Percentiles rank a stretch among this genome's conserved stretches.
phyloP scores from a whole-genome alignment of 2,888 invertebrate species.

The Noctuana brunneofusca region DNA sequence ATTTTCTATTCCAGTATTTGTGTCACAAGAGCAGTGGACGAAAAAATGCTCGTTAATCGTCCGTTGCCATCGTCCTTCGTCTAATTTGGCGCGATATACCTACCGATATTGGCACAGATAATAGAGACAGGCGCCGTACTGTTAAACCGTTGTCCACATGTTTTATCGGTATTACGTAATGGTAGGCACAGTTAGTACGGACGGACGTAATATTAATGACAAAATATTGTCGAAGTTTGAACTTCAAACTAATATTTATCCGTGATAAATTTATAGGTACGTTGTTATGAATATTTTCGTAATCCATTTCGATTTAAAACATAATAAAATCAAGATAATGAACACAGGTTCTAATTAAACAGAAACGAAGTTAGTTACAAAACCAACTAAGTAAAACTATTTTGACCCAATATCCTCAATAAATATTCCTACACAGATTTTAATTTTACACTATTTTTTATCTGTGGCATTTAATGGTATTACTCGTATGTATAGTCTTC shows the following conservation, averaged over 20 bases:
- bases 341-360: too few relatives aligned
- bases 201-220: background rate
- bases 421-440: too few relatives aligned
- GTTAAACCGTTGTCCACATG: slow-evolving; percentile 5
- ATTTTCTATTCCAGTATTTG: slow-evolving; percentile 36
- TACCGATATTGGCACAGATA: slow-evolving; percentile 35
- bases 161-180: slow-evolving; percentile 30
- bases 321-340: too few relatives aligned
- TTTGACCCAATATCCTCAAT: too few relatives aligned
- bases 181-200: background rate
- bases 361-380: too few relatives aligned
- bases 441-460: background rate
- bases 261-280: too few relatives aligned
- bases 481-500: background rate
- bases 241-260: too few relatives aligned
- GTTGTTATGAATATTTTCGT: too few relatives aligned
- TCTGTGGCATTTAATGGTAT: background rate
- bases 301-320: too few relatives aligned
- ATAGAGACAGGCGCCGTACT: slow-evolving; percentile 28
- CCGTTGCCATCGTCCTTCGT: slow-evolving; percentile 36
- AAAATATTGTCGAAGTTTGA: too few relatives aligned
- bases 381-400: too few relatives aligned
- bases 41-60: slow-evolving; percentile 31
- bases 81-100: slow-evolving; percentile 40
- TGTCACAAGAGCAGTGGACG: slow-evolving; percentile 43